phyloP scores from a whole-genome alignment of 2,888 invertebrate genomes.

The Gisinianus flammeolus region DNA sequence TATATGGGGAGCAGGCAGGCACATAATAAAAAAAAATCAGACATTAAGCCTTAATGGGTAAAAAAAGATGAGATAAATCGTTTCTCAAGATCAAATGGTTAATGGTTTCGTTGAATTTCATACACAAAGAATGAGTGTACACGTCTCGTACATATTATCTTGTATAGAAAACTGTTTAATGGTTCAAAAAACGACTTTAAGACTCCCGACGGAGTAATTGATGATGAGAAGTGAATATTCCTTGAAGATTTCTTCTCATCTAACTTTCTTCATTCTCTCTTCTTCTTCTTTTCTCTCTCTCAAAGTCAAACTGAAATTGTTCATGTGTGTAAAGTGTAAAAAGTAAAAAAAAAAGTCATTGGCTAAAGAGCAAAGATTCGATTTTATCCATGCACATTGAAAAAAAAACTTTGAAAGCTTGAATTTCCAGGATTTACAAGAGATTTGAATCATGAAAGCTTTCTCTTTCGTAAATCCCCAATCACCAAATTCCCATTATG shows the following conservation, averaged over 20 bases:
- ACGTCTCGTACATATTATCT: neutral
- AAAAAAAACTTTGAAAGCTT: too few species aligned
- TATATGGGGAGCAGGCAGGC: too few species aligned
- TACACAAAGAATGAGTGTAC: neutral
- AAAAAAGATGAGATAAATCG: neutral
- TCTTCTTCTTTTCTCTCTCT: neutral
- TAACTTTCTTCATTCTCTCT: neutral
- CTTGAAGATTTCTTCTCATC: neutral
- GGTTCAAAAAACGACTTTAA: constrained; percentile 4
- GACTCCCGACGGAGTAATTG: constrained; percentile 29
- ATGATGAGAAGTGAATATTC: constrained; percentile 16
- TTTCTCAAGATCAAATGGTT: neutral
- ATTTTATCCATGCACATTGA: too few species aligned
- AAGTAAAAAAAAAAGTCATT: too few species aligned
- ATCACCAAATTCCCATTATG: too few species aligned
- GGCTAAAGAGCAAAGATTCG: too few species aligned
- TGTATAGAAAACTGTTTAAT: neutral
- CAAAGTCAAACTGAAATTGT: neutral
- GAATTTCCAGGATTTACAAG: too few species aligned
- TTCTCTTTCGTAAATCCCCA: too few species aligned
- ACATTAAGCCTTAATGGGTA: neutral
- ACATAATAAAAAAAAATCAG: too few species aligned
- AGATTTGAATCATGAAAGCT: too few species aligned
- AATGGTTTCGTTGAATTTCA: neutral
- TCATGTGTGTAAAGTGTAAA: neutral